Base-by-base conservation (phyloP, 1,140 invertebrate genomes). In the Caenorhabditis briggsae region DNA sequence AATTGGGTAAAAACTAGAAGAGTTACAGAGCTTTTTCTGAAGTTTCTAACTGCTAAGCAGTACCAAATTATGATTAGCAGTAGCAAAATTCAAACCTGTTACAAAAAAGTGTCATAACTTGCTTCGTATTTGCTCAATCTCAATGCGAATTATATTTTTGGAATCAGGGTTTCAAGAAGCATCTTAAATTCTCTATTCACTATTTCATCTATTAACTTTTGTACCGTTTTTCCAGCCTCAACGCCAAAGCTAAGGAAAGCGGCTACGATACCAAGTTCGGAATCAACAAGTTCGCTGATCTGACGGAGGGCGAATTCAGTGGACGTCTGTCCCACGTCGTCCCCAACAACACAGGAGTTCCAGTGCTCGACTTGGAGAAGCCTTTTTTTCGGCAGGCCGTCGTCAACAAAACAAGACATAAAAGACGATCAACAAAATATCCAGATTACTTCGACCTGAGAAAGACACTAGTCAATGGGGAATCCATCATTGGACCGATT, bases 391-490 rank as follows among this genome's bases (percentile, higher is more conserved):
- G 46, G 5, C 18, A 2, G 8, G 8, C 70, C 70, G 20, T 18
- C 6, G 43, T 8, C 3, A 70, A 70, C 41, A 70, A 70, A 70
- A 70, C 64, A 70, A 2, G 64, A 16, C 64, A 70, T 70, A 70
- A 70, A 46, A 11, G 64, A 18, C 11, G 64, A 46, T 70, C 64
- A 16, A 46, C 33, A 8, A 25, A 25, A 2, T 74, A 74, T 46
- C 70, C 70, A 14, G 70, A 78, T n/a, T 78, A 50, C n/a, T 50
- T 78, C n/a, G 70, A 78, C 14, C 23, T 78, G 70, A 78, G 70
- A 78, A n/a, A n/a, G 5, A 9, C 20, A 14, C 23, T 50, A 50
- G n/a, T 78, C 3, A 78, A 78, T n/a, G 70, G 70, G 9, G 18
- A 14, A 2, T 23, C 20, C 8, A 78, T 78, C 23, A 33, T 78